These are phyloP conservation scores for Chironomus riparius DNA, from an alignment of 2,888 invertebrate species.

Conservation along the genomic window DNA sequence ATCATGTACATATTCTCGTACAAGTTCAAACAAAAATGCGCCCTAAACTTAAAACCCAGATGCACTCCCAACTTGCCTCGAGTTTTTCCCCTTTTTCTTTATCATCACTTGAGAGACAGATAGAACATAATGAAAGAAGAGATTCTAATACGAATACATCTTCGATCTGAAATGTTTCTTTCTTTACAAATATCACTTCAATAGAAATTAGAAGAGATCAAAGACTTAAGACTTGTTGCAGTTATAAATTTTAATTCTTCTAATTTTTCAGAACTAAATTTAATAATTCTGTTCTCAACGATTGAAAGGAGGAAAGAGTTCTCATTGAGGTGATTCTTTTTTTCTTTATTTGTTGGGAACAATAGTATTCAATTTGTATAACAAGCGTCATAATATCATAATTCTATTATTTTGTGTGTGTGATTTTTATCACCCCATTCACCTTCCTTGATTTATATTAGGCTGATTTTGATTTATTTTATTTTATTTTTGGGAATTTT, in stretches of 20 bases:
- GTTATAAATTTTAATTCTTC: background rate
- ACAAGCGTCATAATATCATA: conserved; percentile 18
- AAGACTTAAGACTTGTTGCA: background rate
- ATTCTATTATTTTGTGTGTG: conserved; percentile 8
- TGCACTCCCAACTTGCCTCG: background rate
- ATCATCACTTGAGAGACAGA: background rate
- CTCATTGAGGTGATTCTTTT: background rate
- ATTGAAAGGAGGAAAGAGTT: background rate
- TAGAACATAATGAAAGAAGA: background rate
- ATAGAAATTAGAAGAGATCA: conserved; percentile 16
- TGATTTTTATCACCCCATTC: conserved; percentile 22
- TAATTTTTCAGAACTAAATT: background rate
- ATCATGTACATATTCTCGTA: too few relatives aligned
- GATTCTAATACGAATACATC: background rate
- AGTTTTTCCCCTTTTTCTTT: background rate
- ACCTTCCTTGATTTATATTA: background rate
- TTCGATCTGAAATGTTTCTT: background rate
- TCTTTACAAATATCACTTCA: background rate
- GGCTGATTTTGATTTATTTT: too few relatives aligned
- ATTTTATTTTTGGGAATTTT: too few relatives aligned
- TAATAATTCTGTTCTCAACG: background rate
- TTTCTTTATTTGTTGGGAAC: background rate
- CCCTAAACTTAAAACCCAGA: too few relatives aligned
- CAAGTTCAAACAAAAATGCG: too few relatives aligned
- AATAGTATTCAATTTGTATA: conserved; percentile 21